Conservation (phyloP, 2,113 vertebrate species). For the Clarias gariepinus region DNA sequence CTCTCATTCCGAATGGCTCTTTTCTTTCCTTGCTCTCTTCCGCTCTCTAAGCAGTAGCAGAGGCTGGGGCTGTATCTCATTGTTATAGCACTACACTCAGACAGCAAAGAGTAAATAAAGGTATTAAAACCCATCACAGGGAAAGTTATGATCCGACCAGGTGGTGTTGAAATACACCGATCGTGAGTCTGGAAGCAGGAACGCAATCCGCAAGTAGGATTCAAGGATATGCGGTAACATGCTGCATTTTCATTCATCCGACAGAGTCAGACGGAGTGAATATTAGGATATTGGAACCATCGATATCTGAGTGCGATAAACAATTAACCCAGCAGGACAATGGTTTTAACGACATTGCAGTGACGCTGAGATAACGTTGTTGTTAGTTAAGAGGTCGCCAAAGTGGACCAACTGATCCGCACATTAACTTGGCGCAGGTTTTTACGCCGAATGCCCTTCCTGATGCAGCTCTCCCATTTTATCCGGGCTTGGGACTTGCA, state of each 20-base stretch:
- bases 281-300: not conserved
- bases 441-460: too few species aligned
- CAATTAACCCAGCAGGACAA: too few species aligned
- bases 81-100: conserved; percentile 35
- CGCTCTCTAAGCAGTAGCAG: conserved; percentile 16
- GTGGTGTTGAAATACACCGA: not conserved
- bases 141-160: conserved; percentile 17
- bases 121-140: conserved; percentile 44
- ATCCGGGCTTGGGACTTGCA: too few species aligned
- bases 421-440: too few species aligned
- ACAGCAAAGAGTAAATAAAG: conserved; percentile 58
- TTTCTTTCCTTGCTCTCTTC: not conserved
- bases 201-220: not conserved
- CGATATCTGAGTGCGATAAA: not conserved
- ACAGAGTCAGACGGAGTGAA: not conserved
- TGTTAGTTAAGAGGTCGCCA: too few species aligned
- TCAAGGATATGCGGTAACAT: not conserved
- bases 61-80: conserved; percentile 49
- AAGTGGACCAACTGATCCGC: too few species aligned
- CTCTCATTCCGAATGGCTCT: not conserved
- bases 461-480: too few species aligned
- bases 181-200: not conserved
- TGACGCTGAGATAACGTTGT: too few species aligned
- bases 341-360: too few species aligned
- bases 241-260: not conserved